Percentiles rank a stretch among this genome's conserved stretches.
These are phyloP conservation scores for Clistopyga incitator DNA, from an alignment of 2,888 invertebrate genomes.

Conservation along the genomic window DNA sequence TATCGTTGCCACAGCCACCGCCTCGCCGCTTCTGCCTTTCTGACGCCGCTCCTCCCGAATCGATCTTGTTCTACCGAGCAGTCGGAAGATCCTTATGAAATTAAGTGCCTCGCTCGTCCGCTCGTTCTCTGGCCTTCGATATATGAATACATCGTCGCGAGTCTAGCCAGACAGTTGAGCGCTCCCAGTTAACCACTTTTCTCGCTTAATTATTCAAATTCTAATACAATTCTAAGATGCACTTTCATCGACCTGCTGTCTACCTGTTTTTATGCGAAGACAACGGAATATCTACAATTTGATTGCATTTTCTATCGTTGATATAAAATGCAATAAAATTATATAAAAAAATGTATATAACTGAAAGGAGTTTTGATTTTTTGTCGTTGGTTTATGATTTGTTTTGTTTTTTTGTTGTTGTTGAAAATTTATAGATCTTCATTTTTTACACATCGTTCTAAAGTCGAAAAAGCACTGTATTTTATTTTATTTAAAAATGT, in stretches of 20 bases:
- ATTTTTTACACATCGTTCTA: too few relatives aligned
- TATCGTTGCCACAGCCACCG: slow-evolving; percentile 30
- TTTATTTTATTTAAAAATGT: too few relatives aligned
- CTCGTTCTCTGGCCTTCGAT: slow-evolving; percentile 1
- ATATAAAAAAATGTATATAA: too few relatives aligned
- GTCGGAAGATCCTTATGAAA: slow-evolving; percentile 42
- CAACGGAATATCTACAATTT: too few relatives aligned
- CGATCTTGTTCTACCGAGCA: slow-evolving; percentile 51
- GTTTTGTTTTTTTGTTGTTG: too few relatives aligned
- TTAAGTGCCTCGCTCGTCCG: slow-evolving; percentile 28
- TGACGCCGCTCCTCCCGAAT: slow-evolving; percentile 40
- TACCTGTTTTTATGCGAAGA: background rate
- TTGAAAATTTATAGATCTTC: too few relatives aligned
- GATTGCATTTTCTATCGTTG: background rate
- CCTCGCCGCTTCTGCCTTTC: slow-evolving; percentile 17
- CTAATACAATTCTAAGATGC: background rate
- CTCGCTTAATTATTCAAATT: background rate
- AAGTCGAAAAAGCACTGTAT: too few relatives aligned
- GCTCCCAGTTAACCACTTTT: background rate
- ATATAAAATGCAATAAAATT: too few relatives aligned
- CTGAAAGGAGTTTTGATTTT: too few relatives aligned
- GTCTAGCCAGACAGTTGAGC: background rate
- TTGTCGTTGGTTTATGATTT: too few relatives aligned
- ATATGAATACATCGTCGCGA: background rate
- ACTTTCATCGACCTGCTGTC: background rate